Conservation (phyloP, 2,113 vertebrate species). For the Notothenia rossii region DNA sequence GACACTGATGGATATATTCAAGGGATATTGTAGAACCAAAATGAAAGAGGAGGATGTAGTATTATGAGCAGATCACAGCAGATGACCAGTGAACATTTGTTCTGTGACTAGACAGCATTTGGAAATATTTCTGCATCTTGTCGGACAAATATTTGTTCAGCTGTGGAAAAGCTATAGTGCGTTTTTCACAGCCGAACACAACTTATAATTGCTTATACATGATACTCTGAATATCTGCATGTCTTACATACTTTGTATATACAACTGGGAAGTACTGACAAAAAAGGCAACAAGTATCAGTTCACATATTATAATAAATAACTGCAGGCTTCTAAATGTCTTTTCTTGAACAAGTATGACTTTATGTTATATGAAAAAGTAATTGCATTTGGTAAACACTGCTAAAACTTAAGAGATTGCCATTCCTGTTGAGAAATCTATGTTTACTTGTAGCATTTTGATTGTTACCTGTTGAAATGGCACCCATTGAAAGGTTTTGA, state of each 20-base stretch:
- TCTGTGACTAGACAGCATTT: background rate
- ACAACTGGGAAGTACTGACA: background rate
- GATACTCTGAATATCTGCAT: background rate
- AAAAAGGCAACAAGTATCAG: background rate
- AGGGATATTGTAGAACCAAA: background rate
- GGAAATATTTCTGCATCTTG: background rate
- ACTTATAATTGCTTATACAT: no score
- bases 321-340: no score
- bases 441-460: background rate
- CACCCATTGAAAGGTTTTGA: background rate
- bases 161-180: no score
- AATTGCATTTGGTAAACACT: background rate
- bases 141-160: no score
- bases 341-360: background rate
- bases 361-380: background rate
- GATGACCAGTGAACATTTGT: background rate
- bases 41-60: background rate
- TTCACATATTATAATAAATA: background rate
- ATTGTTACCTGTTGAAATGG: background rate
- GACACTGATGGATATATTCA: conserved; percentile 7
- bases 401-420: background rate
- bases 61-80: background rate
- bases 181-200: no score
- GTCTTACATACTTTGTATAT: background rate
- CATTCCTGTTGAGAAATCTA: background rate